Percentiles rank a stretch among this genome's conserved stretches.
Evolutionary conservation across 2,888 invertebrate species (phyloP).

Genomic region (Leucophenga montana): DNA sequence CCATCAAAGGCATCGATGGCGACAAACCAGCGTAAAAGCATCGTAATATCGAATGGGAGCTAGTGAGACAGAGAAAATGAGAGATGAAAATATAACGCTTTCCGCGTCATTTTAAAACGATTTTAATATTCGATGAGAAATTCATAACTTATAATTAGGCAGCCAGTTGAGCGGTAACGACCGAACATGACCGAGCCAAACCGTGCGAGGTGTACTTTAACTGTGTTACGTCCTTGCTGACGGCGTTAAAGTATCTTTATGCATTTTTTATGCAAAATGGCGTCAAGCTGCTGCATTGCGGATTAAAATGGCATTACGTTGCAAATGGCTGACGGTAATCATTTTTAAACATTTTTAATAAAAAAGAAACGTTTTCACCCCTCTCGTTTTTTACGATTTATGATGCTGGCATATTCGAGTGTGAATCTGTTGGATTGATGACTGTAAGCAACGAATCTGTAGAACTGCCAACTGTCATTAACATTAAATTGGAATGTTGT

Average conservation of each 20-base stretch:
- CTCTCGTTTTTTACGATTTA: neutral
- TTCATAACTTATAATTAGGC: slow-evolving; percentile 62
- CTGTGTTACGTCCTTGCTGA: slow-evolving; percentile 7
- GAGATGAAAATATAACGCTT: neutral
- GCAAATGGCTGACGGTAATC: slow-evolving; percentile 34
- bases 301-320: slow-evolving; percentile 50
- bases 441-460: slow-evolving; percentile 14
- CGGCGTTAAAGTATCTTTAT: slow-evolving; percentile 27
- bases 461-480: slow-evolving; percentile 43
- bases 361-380: neutral
- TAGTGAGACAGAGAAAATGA: too few relatives aligned
- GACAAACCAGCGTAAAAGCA: neutral
- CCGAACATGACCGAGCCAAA: neutral
- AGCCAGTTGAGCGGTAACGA: slow-evolving; percentile 8
- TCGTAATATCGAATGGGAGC: too few relatives aligned
- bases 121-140: slow-evolving; percentile 55
- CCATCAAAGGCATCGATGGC: slow-evolving; percentile 29
- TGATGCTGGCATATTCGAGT: neutral
- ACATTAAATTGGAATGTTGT: slow-evolving; percentile 47
- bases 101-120: slow-evolving; percentile 29
- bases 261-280: slow-evolving; percentile 37
- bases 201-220: too few relatives aligned
- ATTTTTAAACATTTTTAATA: slow-evolving; percentile 1
- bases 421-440: neutral
- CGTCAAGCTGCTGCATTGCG: slow-evolving; percentile 36